Base-by-base conservation (phyloP, 2,797 vertebrate genomes). In the Arnoldichthys spilopterus region DNA sequence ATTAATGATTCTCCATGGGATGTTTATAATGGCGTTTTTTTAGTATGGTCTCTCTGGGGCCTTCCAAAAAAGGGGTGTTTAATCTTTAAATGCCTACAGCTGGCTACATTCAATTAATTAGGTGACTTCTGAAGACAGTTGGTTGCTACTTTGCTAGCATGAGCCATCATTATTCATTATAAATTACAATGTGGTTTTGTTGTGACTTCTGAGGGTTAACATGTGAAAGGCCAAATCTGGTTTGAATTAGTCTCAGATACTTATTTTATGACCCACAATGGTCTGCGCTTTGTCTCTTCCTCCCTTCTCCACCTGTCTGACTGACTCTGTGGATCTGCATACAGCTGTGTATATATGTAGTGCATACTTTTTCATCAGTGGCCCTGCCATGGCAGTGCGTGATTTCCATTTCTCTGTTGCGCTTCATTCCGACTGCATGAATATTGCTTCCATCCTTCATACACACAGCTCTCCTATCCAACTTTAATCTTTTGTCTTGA, bases 381-480 rank as follows among this genome's bases (percentile, higher is more conserved):
- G 37, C 64, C 24, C 64, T 45, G 63, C 12, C 32, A 28, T 11
- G 47, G 3, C 20, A 20, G 37, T 72, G 37, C 74, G 32, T 79
- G 68, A 76, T 77, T 68, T 53, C 67, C 7, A 40, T 74, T 82
- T 28, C 45, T 69, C 34, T 63, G 80, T 74, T 45, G 73, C 70
- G 34, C 56, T 77, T 56, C 69, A 66, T 76, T 80, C 66, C 28
- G 45, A 64, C 28, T 71, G 47, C 37, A 30, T 74, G 74, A 68
- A 68, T 79, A 83, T 77, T 79, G 59, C 63, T 61, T 76, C 67
- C 74, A 72, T 82, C 61, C 75, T 81, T 78, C 72, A 71, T 69
- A 40, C 26, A 28, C 37, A 30, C 30, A 37, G 22, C 28, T 24
- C 40, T 40, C 40, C 63, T 45, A 28, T 26, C 71, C 70, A 77